Conservation (phyloP, 2,888 invertebrate genomes). For the Platycheirus rosarum region DNA sequence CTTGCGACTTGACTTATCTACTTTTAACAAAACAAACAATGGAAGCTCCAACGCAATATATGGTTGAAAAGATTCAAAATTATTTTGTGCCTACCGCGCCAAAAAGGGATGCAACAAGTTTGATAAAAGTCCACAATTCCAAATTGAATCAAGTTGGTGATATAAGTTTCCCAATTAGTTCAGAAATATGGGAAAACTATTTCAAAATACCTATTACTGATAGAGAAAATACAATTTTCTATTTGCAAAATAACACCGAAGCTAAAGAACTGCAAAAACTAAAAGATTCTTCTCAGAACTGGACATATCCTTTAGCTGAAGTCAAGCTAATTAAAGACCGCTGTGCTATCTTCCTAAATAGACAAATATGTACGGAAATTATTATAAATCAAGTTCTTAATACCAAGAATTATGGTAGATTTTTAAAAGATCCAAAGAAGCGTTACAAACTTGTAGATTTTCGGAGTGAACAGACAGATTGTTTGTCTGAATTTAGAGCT, state of each 20-base stretch:
- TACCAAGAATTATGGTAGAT: conserved; percentile 58
- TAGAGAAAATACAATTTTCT: conserved; percentile 35
- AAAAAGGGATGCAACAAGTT: conserved; percentile 62
- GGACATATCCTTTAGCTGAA: conserved; percentile 76
- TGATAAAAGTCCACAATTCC: conserved; percentile 85
- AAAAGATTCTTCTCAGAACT: conserved; percentile 71
- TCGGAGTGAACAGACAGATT: conserved; percentile 9
- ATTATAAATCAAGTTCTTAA: conserved; percentile 76
- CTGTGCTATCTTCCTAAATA: conserved; percentile 76
- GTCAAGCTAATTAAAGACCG: conserved; percentile 75
- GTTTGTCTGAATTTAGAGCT: conserved; percentile 77
- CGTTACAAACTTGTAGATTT: not conserved
- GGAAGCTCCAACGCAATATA: conserved; percentile 44
- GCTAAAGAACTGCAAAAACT: conserved; percentile 48
- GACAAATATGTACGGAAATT: conserved; percentile 69
- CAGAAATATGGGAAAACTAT: conserved; percentile 85
- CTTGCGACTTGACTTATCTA: no score
- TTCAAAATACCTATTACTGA: conserved; percentile 72
- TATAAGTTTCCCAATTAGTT: conserved; percentile 85
- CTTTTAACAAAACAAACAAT: conserved; percentile 20
- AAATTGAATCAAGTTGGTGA: conserved; percentile 85
- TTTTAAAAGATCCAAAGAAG: conserved; percentile 44
- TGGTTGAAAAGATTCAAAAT: conserved; percentile 25
- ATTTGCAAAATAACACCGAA: conserved; percentile 14
- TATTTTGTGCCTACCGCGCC: conserved; percentile 29